These are phyloP conservation scores for Danio choprae DNA, from an alignment of 2,797 vertebrate species.

Conservation along the genomic window DNA sequence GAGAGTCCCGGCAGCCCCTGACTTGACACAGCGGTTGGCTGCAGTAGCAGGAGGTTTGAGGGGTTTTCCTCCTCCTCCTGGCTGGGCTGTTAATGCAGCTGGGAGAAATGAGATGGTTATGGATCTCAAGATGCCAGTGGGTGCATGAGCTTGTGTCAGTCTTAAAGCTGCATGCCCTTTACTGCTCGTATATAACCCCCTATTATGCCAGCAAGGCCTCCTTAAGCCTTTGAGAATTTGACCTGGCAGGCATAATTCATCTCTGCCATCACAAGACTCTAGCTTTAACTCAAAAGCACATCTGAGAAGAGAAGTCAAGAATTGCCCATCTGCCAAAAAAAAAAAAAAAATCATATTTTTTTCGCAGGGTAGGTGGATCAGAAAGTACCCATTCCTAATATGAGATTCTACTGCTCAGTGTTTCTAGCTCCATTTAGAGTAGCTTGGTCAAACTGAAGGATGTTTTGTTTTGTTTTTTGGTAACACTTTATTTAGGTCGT, in stretches of 20 bases:
- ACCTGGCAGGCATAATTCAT: conserved; percentile 66
- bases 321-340: conserved; percentile 64
- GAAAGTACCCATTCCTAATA: conserved; percentile 46
- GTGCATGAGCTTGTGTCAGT: conserved; percentile 51
- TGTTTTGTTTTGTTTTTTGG: too few species aligned
- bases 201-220: conserved; percentile 54
- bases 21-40: not conserved
- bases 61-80: conserved; percentile 7
- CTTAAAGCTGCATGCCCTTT: conserved; percentile 56
- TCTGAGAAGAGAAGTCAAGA: conserved; percentile 59
- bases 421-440: not conserved
- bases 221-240: conserved; percentile 64
- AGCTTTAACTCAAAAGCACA: not conserved
- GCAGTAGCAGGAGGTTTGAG: not conserved
- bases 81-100: not conserved
- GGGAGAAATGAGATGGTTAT: conserved; percentile 15
- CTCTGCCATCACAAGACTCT: conserved; percentile 37
- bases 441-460: too few species aligned
- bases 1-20: conserved; percentile 24
- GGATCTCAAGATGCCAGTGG: conserved; percentile 30
- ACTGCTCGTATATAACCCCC: conserved; percentile 55
- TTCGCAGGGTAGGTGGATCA: conserved; percentile 54
- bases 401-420: not conserved
- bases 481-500: too few species aligned
- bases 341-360: conserved; percentile 67